Base-by-base conservation (phyloP, 1,140 invertebrate species). In the Sycobia sp. region DNA sequence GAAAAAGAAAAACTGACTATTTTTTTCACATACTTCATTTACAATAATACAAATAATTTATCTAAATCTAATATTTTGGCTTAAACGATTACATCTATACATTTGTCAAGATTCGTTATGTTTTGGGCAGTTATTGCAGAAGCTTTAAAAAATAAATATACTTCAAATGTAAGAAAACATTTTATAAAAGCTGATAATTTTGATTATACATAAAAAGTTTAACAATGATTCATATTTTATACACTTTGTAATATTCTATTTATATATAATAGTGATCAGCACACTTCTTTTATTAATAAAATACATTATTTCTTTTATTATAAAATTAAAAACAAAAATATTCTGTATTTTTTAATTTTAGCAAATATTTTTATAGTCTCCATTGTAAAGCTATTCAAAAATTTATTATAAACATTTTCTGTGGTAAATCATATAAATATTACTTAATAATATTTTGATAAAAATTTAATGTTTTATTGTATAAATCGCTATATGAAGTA, bases 1-100 rank as follows among this genome's bases (percentile, higher is more conserved):
- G n/a, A n/a, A n/a, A n/a, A n/a, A n/a, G n/a, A n/a, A n/a, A n/a
- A n/a, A n/a, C n/a, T n/a, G n/a, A n/a, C n/a, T n/a, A n/a, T n/a
- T n/a, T n/a, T n/a, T n/a, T n/a, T n/a, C n/a, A n/a, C n/a, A 1
- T 39, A n/a, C 11, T 23, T 38, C n/a, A 23, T 38, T 9, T 53
- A 58, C 34, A 58, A 23, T n/a, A n/a, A n/a, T 25, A 39, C 20
- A 39, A 58, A 47, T 58, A 58, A 58, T 38, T 49, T 20, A 57
- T 23, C 10, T 58, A 49, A 49, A 23, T 27, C 5, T 49, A 51
- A 32, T 41, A 50, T 50, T 58, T 51, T 41, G 47, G 36, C 5
- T 59, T 39, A 14, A 50, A 38, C 27, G 20, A 41, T 1, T 43
- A 1, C 18, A 38, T 16, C 13, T 29, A 59, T 50, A 50, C 36